Base-by-base conservation (phyloP, 1,140 invertebrate species). In the Drosophila mojavensis region DNA sequence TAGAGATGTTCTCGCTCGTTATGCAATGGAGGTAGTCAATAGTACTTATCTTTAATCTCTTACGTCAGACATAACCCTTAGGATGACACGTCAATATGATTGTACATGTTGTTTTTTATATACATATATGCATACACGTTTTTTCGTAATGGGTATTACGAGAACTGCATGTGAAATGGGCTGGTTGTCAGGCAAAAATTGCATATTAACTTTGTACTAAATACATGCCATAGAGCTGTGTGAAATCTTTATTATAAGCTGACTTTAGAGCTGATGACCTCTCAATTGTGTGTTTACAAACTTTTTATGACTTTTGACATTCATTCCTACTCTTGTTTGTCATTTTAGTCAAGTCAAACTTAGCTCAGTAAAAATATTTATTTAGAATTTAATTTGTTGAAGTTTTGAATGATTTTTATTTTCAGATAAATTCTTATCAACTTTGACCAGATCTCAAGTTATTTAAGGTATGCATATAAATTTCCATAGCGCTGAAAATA, bases 81-180 rank as follows among this genome's bases (percentile, higher is more conserved):
- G 66, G 78, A 48, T 78, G 83, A 64, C 81, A 86, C 63, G 78
- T 45, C 73, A 64, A 30, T 41, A 51, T 51, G 55, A 62, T 68
- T 79, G 63, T 68, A 45, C 26, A 53, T 61, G 26, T 47, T 28
- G 33, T n/a, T 54, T 45, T 61, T 66, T 33, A 33, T 10, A 9
- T 30, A 30, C 28, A 30, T 30, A 5, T 6, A 30, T 5, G 33
- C 78, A 59, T 64, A 48, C 30, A 47, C 43, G 43, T 43, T 17
- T 51, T 61, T 71, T 64, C 39, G 58, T 41, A 58, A 63, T 68
- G 45, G 7, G 58, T 45, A 65, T 71, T 71, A 45, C 36, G 54
- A n/a, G 50, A 70, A 64, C 67, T 59, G 61, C 48, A 71, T 78
- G 63, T 68, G 66, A 48, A 75, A 67, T 81, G 72, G 43, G 41